phyloP scores from a whole-genome alignment of 2,888 invertebrate species.

The Idaea dimidiata region DNA sequence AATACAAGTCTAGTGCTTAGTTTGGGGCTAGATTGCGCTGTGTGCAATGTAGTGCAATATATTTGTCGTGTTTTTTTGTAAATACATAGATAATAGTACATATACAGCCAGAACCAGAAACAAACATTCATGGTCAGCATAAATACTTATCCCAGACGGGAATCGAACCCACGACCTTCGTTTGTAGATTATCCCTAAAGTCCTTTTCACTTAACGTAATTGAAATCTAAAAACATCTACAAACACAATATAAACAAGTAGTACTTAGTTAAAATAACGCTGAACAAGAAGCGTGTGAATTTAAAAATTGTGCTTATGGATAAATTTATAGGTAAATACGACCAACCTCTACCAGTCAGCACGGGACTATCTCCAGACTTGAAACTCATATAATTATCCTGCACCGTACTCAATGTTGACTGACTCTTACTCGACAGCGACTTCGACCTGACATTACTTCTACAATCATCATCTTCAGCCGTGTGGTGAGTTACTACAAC shows the following conservation, averaged over 20 bases:
- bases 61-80: no score
- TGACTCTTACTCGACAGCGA: conserved; percentile 65
- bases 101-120: no score
- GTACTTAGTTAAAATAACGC: neutral
- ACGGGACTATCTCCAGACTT: conserved; percentile 59
- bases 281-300: no score
- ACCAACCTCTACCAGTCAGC: conserved; percentile 51
- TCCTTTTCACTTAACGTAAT: neutral
- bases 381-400: conserved; percentile 60
- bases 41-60: no score
- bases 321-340: conserved; percentile 4
- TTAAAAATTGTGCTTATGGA: no score
- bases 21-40: no score
- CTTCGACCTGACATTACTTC: conserved; percentile 48
- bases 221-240: neutral
- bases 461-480: conserved; percentile 27
- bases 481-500: conserved; percentile 43
- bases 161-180: no score
- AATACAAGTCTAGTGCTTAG: no score
- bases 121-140: no score
- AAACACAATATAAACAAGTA: conserved; percentile 2
- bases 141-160: no score
- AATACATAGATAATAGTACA: no score
- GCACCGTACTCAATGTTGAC: conserved; percentile 65
- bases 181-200: no score